Evolutionary conservation across 2,888 invertebrate species (phyloP), one percentile per base, ranked within the genome.

Genomic region (Neoitamus cyanurus): DNA sequence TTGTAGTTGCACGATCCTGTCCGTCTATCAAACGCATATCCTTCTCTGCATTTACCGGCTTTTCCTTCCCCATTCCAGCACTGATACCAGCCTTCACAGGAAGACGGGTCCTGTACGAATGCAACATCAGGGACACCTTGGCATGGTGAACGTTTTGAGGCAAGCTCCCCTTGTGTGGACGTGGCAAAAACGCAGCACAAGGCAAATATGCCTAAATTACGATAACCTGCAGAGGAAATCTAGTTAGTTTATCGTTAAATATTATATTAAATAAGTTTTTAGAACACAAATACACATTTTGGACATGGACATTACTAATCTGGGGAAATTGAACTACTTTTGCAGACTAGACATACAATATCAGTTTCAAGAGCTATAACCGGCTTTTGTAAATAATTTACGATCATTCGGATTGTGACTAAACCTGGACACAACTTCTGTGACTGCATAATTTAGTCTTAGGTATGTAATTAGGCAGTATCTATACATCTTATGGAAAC

Each of bases 41-140:
- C 78, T 15, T 78, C 78, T 1, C 37, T 46, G 30, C 78, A 78
- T 78, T 31, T 15, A 0, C 78, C 78, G 30, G 13, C 13, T 48
- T 58, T 78, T 2, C 31, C 78, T 31, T 78, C 48, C 25, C 15
- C 58, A 15, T 78, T 78, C 25, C 25, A 48, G n/a, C 78, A 78
- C 34, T 78, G 78, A 20, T 48, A 42, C 78, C 78, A 78, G 15
- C 78, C 78, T 0, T 78, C 48, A 31, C 78, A 78, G 13, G 78
- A 78, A n/a, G 48, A 48, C 5, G 78, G 78, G 31, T 78, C 78
- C 4, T 78, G 78, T 0, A 78, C 78, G 48, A 78, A 78, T 48
- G 78, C 30, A 5, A 48, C 58, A 34, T 78, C 78, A 13, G 78
- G 20, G 4, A 78, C 78, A 48, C 78, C 78, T 78, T 48, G 46